Conservation (phyloP, 2,888 invertebrate genomes). For the Alsophila aescularia region DNA sequence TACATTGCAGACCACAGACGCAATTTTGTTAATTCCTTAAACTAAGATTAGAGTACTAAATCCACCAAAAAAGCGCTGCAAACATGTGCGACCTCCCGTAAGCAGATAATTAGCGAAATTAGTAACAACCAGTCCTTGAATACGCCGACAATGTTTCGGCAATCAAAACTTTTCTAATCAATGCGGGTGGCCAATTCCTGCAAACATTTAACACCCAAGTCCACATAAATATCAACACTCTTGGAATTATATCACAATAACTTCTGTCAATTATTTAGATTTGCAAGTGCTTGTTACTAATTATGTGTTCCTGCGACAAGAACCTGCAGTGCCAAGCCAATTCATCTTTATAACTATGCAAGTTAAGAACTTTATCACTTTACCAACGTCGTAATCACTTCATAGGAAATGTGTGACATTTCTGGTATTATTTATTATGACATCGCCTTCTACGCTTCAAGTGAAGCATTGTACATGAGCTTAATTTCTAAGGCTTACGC, state of each 20-base stretch:
- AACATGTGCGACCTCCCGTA: slow-evolving; percentile 24
- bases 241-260: slow-evolving; percentile 22
- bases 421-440: background rate
- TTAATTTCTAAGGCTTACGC: slow-evolving; percentile 18
- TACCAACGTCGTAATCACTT: background rate
- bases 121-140: slow-evolving; percentile 8
- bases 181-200: slow-evolving; percentile 36
- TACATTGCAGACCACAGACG: no score
- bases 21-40: no score
- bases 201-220: slow-evolving; percentile 24
- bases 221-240: slow-evolving; percentile 6
- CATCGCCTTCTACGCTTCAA: background rate
- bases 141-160: slow-evolving; percentile 15
- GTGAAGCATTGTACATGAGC: background rate
- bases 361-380: slow-evolving; percentile 1
- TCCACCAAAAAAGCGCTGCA: background rate
- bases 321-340: background rate
- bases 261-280: background rate
- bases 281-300: background rate
- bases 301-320: slow-evolving; percentile 14
- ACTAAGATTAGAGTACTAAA: background rate
- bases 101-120: slow-evolving; percentile 20
- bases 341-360: background rate
- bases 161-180: slow-evolving; percentile 32
- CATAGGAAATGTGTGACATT: background rate